Evolutionary conservation across 1,140 invertebrate genomes (phyloP).

Genomic region (Argopecten irradians): DNA sequence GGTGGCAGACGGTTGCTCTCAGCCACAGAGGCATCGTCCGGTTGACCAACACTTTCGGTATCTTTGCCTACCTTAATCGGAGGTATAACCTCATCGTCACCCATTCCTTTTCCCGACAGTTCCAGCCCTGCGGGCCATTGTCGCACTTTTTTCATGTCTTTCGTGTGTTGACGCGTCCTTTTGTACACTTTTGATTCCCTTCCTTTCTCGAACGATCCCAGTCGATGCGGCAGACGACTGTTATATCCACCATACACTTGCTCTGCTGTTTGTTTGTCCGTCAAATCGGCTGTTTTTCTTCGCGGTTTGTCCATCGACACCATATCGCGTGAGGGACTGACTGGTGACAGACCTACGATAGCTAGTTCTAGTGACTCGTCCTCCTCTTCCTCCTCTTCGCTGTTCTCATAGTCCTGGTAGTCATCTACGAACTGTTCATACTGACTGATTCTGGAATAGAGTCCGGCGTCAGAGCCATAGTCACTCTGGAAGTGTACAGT

Average conservation of each 20-base stretch:
- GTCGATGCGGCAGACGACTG: not conserved
- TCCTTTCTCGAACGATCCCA: slow-evolving; percentile 26
- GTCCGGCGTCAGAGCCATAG: not conserved
- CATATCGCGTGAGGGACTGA: not conserved
- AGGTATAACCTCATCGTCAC: slow-evolving; percentile 2
- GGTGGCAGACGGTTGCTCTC: slow-evolving; percentile 37
- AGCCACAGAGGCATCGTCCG: not conserved
- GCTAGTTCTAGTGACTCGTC: not conserved
- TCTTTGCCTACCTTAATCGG: not conserved
- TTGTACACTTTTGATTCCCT: slow-evolving; percentile 43
- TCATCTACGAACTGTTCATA: not conserved
- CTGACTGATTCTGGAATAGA: not conserved
- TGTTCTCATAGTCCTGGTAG: not conserved
- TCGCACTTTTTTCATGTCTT: slow-evolving; percentile 18
- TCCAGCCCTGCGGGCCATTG: slow-evolving; percentile 37
- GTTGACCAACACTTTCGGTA: not conserved
- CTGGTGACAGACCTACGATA: not conserved
- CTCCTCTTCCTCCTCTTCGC: not conserved
- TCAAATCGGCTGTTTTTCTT: not conserved
- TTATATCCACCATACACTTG: not conserved
- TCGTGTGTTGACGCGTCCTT: slow-evolving; percentile 29
- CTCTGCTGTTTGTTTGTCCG: not conserved
- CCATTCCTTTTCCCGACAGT: slow-evolving; percentile 41
- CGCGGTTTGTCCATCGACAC: not conserved
- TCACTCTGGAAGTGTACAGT: not conserved